Percentiles rank a stretch among this genome's conserved stretches.
These are phyloP conservation scores for Gryllus longicercus DNA, from an alignment of 2,888 invertebrate genomes.

Conservation along the genomic window DNA sequence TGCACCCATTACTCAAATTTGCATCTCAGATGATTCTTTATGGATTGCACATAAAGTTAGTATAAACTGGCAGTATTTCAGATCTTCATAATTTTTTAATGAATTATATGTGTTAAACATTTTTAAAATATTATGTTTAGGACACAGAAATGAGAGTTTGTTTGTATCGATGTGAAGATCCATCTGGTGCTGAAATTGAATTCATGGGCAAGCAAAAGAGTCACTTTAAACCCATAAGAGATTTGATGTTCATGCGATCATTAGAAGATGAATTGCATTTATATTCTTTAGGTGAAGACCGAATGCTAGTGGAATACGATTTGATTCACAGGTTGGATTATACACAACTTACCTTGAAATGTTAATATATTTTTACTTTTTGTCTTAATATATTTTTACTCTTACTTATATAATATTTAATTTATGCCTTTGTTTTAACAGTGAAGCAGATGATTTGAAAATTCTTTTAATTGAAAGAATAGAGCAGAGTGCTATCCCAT, in stretches of 20 bases:
- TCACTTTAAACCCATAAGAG: constrained; percentile 57
- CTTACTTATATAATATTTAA: background rate
- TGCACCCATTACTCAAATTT: constrained; percentile 51
- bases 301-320: constrained; percentile 59
- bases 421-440: background rate
- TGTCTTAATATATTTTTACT: no score
- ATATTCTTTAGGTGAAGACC: constrained; percentile 58
- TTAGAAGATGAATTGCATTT: constrained; percentile 50
- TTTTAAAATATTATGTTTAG: constrained; percentile 45
- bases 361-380: background rate
- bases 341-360: constrained; percentile 21
- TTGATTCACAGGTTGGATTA: constrained; percentile 41
- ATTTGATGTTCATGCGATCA: constrained; percentile 53
- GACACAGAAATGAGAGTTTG: constrained; percentile 54
- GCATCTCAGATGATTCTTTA: constrained; percentile 53
- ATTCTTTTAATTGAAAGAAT: constrained; percentile 54
- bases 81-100: background rate
- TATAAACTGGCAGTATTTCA: constrained; percentile 23
- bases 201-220: constrained; percentile 60
- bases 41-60: constrained; percentile 58
- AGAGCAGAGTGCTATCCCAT: constrained; percentile 62
- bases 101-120: background rate
- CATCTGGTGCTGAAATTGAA: constrained; percentile 48
- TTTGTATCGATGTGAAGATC: constrained; percentile 49
- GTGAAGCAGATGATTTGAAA: constrained; percentile 26